phyloP scores from a whole-genome alignment of 1,140 invertebrate species.

The Cherax destructor region DNA sequence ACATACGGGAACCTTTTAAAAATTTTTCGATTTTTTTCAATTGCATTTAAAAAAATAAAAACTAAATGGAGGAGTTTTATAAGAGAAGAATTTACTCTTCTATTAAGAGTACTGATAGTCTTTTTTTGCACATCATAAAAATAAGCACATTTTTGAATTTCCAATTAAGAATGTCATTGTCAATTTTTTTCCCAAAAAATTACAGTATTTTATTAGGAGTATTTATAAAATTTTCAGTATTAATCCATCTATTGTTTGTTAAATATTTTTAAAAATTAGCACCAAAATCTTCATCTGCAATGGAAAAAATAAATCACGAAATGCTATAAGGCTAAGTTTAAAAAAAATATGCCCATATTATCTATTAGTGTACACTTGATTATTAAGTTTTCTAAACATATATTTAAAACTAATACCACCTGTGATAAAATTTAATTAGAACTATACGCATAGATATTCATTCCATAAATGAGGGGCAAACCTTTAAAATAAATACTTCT shows the following conservation, averaged over 20 bases:
- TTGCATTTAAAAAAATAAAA: too few species aligned
- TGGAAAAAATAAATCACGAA: slow-evolving; percentile 57
- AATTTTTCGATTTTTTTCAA: too few species aligned
- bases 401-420: slow-evolving; percentile 5
- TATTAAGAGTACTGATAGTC: too few species aligned
- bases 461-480: slow-evolving; percentile 10
- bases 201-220: neutral
- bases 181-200: neutral
- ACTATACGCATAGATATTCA: slow-evolving; percentile 11
- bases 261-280: slow-evolving; percentile 35
- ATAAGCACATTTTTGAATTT: too few species aligned
- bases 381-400: neutral
- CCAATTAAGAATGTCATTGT: neutral
- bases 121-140: too few species aligned
- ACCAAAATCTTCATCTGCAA: slow-evolving; percentile 56
- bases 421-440: slow-evolving; percentile 7
- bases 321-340: slow-evolving; percentile 50
- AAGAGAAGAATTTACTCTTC: too few species aligned
- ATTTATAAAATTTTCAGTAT: neutral
- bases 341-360: slow-evolving; percentile 3
- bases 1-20: too few species aligned
- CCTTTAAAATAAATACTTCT: neutral
- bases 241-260: neutral
- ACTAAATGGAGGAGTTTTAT: too few species aligned
- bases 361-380: neutral